A percentile compares a stretch with the other conserved stretches of the same genome.
These are phyloP conservation scores for Rhinoraja longicauda DNA, from an alignment of 2,797 vertebrate species.

Conservation along the genomic window DNA sequence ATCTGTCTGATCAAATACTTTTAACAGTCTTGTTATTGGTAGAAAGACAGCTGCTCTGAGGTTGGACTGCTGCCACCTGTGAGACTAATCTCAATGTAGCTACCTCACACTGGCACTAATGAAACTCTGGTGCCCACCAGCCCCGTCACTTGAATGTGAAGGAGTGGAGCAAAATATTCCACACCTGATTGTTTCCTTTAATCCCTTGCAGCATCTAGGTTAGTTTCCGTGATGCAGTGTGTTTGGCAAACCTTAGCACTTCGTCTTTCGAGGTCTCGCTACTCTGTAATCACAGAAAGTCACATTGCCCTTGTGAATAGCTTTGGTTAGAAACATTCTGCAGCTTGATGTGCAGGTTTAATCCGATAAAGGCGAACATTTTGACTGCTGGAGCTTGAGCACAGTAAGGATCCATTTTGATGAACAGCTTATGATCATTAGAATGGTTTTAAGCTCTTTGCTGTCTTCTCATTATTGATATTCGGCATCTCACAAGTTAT, in stretches of 20 bases:
- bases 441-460: too few species aligned
- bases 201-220: background rate
- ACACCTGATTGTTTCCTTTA: background rate
- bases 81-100: background rate
- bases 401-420: background rate
- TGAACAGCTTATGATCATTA: background rate
- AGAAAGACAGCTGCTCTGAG: background rate
- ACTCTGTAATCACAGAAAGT: background rate
- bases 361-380: background rate
- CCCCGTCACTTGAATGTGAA: background rate
- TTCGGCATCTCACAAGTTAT: background rate
- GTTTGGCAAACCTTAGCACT: background rate
- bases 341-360: background rate
- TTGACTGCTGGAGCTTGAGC: background rate
- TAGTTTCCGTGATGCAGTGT: background rate
- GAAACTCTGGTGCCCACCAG: background rate
- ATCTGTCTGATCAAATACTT: background rate
- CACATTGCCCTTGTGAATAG: background rate
- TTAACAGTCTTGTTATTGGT: background rate
- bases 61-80: background rate
- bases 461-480: background rate
- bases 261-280: background rate
- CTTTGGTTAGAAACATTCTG: background rate
- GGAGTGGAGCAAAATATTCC: background rate
- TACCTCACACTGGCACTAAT: background rate